These are phyloP conservation scores for Sphaerophoria taeniata DNA, from an alignment of 2,888 invertebrate species.

Conservation along the genomic window DNA sequence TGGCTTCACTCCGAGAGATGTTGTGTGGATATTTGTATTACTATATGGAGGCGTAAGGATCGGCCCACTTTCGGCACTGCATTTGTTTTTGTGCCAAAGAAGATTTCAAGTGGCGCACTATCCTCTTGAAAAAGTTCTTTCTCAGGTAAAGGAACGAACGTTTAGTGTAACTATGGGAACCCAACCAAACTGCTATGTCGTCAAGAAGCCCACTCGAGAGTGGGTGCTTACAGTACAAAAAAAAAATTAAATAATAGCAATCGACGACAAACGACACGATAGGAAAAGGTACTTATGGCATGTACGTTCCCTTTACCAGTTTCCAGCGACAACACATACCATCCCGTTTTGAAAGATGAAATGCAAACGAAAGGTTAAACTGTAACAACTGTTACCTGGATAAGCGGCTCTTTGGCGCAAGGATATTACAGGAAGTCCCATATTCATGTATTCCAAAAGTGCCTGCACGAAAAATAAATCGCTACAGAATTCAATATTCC, in stretches of 20 bases:
- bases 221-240: not conserved
- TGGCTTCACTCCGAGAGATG: constrained; percentile 19
- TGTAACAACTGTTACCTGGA: constrained; percentile 13
- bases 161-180: constrained; percentile 1
- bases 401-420: not conserved
- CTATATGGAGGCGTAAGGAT: not conserved
- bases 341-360: constrained; percentile 7
- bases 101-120: constrained; percentile 27
- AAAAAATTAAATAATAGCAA: constrained; percentile 24
- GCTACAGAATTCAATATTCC: constrained; percentile 50
- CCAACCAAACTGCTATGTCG: not conserved
- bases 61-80: constrained; percentile 9
- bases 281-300: constrained; percentile 3
- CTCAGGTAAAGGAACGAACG: not conserved
- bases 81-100: constrained; percentile 3
- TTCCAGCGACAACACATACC: not conserved
- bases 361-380: constrained; percentile 26
- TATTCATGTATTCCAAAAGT: not conserved
- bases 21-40: not conserved
- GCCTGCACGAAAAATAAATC: constrained; percentile 1
- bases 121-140: not conserved
- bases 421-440: not conserved
- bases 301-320: not conserved
- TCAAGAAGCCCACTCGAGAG: constrained; percentile 44
- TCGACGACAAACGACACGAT: not conserved